Conservation (phyloP, 1,140 invertebrate genomes). For the Drosophila pachea region DNA sequence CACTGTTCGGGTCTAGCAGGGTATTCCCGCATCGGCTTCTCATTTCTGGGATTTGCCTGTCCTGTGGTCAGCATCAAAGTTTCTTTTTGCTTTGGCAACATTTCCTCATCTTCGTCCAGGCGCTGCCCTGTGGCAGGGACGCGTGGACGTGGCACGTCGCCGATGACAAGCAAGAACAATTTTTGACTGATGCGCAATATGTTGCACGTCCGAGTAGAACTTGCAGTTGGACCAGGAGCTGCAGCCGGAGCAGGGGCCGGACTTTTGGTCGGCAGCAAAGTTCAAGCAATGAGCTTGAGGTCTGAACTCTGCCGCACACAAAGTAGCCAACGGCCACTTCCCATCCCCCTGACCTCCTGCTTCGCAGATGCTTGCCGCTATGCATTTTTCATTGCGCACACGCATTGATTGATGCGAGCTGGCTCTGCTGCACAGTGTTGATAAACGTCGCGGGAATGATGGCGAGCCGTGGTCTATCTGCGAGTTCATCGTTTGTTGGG, state of each 20-base stretch:
- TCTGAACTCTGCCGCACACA: conserved; percentile 46
- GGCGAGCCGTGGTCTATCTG: not conserved
- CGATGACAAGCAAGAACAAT: conserved; percentile 73
- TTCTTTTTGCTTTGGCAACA: conserved; percentile 41
- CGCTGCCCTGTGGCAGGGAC: conserved; percentile 8
- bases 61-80: conserved; percentile 45
- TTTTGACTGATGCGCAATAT: conserved; percentile 74
- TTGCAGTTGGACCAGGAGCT: conserved; percentile 29
- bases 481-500: not conserved
- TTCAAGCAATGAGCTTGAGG: conserved; percentile 54
- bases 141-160: conserved; percentile 65
- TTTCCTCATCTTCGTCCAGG: conserved; percentile 37
- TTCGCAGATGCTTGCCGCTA: conserved; percentile 26
- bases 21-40: not conserved
- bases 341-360: not conserved
- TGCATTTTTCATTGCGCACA: conserved; percentile 67
- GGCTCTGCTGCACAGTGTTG: conserved; percentile 12
- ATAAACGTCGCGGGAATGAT: conserved; percentile 52
- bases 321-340: conserved; percentile 19
- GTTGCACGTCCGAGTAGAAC: conserved; percentile 39
- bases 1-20: too few species aligned
- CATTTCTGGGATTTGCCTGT: conserved; percentile 1
- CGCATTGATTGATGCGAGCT: conserved; percentile 65
- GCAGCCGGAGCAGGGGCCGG: conserved; percentile 27
- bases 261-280: conserved; percentile 43